Evolutionary conservation across 2,797 vertebrate genomes (phyloP).

Genomic region (Sibirionetta formosa): DNA sequence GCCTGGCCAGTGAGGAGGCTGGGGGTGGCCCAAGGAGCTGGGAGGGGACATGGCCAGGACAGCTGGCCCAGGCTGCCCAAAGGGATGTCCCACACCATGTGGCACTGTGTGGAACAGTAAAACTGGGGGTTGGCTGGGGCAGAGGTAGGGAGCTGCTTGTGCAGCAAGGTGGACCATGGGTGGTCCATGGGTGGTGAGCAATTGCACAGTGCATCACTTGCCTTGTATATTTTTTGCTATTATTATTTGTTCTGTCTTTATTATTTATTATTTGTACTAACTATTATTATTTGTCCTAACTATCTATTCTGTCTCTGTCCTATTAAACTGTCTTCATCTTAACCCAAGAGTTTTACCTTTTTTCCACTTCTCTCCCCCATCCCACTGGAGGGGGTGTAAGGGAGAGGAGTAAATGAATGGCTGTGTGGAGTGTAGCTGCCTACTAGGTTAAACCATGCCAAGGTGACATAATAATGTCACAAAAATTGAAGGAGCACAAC

Average conservation of each 20-base stretch:
- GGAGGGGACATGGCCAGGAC: no score
- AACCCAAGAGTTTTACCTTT: background rate
- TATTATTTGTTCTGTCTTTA: no score
- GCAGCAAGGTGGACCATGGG: background rate
- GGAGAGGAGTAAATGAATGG: background rate
- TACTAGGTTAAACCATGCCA: background rate
- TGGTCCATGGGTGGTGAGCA: background rate
- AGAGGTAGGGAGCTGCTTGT: background rate
- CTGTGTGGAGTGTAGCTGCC: background rate
- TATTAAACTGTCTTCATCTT: background rate
- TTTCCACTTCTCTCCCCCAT: background rate
- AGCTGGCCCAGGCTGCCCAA: background rate
- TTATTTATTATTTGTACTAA: background rate
- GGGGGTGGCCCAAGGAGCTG: no score
- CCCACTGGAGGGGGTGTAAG: no score
- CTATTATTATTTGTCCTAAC: no score
- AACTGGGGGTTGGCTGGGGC: background rate
- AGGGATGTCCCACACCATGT: background rate
- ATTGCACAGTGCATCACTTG: background rate
- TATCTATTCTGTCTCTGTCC: background rate
- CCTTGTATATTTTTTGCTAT: background rate
- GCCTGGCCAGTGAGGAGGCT: no score
- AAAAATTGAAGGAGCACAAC: background rate
- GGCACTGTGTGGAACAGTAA: no score
- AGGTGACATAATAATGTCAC: background rate